A percentile compares a stretch with the other conserved stretches of the same genome.
These are phyloP conservation scores for Spinus pinus DNA, from an alignment of 2,797 vertebrate species.

Conservation along the genomic window DNA sequence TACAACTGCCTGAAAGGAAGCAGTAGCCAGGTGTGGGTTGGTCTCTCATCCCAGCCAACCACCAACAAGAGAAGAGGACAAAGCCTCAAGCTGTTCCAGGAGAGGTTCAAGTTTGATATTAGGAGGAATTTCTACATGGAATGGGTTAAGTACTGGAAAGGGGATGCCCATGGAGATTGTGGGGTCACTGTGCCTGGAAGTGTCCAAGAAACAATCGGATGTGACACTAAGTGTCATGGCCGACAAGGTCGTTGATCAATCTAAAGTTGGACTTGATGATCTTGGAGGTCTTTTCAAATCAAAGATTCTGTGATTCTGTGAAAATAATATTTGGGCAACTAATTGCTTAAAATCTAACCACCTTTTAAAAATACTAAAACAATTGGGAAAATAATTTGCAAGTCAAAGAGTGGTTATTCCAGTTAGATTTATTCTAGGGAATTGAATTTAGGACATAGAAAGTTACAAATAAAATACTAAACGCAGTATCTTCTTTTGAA, in stretches of 20 bases:
- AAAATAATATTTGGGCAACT: background rate
- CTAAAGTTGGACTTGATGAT: background rate
- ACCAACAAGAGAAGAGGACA: background rate
- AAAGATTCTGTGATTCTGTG: background rate
- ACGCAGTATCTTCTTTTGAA: background rate
- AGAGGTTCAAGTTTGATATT: background rate
- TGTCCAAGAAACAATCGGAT: background rate
- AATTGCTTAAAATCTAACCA: background rate
- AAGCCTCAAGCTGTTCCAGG: background rate
- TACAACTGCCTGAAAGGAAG: background rate
- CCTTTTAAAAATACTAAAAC: background rate
- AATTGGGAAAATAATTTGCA: background rate
- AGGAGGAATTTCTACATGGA: background rate
- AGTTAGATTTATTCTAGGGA: background rate
- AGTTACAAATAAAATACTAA: background rate
- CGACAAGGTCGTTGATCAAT: background rate
- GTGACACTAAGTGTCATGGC: background rate
- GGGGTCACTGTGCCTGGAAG: background rate
- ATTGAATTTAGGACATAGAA: background rate
- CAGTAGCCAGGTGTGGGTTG: rapidly evolving
- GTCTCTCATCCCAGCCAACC: background rate
- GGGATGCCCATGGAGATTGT: background rate
- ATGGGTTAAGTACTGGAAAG: background rate
- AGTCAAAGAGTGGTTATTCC: background rate
- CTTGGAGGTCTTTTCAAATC: background rate